phyloP scores from a whole-genome alignment of 2,888 invertebrate species.

The Thymelicus sylvestris region DNA sequence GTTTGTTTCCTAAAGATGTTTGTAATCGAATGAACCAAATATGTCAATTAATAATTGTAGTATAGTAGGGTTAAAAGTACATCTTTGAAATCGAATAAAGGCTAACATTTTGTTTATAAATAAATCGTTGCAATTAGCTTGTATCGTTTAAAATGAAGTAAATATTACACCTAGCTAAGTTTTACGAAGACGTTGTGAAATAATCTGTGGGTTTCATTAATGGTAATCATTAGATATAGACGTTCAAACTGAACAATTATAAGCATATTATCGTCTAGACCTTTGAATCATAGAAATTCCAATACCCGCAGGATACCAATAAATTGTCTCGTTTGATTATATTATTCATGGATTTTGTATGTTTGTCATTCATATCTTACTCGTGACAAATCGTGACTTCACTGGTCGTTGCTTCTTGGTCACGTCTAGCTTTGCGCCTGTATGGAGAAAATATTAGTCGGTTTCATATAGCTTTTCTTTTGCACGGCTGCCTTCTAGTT shows the following conservation, averaged over 20 bases:
- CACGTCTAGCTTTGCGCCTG: slow-evolving; percentile 26
- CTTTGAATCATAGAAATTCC: slow-evolving; percentile 14
- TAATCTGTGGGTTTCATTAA: not conserved
- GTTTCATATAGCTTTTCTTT: not conserved
- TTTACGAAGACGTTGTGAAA: not conserved
- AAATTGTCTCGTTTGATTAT: slow-evolving; percentile 8
- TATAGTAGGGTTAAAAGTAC: too few relatives aligned
- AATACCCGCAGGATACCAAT: slow-evolving; percentile 11
- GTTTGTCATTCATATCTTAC: not conserved
- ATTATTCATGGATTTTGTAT: slow-evolving; percentile 5
- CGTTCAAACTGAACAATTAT: slow-evolving; percentile 7
- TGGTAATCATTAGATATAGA: not conserved
- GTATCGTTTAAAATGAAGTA: too few relatives aligned
- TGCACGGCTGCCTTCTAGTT: not conserved
- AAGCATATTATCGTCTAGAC: slow-evolving; percentile 9
- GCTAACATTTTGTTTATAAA: too few relatives aligned
- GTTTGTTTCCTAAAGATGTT: too few relatives aligned
- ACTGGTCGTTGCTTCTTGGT: slow-evolving; percentile 1
- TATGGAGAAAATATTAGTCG: not conserved
- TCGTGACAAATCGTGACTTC: not conserved
- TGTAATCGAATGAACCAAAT: too few relatives aligned
- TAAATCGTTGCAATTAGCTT: too few relatives aligned
- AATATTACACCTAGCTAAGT: too few relatives aligned
- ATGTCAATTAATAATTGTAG: too few relatives aligned
- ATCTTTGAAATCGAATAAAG: too few relatives aligned